phyloP scores from a whole-genome alignment of 2,888 invertebrate genomes.

The Campoplex nolae region DNA sequence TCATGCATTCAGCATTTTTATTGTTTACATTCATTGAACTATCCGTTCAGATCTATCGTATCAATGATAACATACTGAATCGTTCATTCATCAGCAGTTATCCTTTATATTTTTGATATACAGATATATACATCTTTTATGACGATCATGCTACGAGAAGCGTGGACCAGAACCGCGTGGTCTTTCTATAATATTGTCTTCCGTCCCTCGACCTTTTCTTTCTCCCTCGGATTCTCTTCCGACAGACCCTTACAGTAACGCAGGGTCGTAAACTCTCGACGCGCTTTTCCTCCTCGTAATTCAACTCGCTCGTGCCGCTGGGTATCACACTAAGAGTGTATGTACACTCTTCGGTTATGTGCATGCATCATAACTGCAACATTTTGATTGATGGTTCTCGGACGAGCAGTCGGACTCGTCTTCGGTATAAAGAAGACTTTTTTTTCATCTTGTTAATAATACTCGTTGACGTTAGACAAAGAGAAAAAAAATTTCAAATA shows the following conservation, averaged over 20 bases:
- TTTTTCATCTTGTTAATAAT: constrained; percentile 13
- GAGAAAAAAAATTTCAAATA: neutral
- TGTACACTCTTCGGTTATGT: constrained; percentile 18
- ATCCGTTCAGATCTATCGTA: neutral
- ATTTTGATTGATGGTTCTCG: constrained; percentile 70
- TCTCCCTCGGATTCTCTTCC: constrained; percentile 22
- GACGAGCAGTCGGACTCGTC: constrained; percentile 58
- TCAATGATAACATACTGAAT: no score
- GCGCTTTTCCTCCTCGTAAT: constrained; percentile 77
- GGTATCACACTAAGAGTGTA: neutral
- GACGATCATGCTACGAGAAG: constrained; percentile 45
- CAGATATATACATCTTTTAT: neutral
- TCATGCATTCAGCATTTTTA: neutral
- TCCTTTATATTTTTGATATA: neutral
- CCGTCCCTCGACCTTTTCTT: constrained; percentile 32
- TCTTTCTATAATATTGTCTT: constrained; percentile 24
- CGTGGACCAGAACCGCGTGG: constrained; percentile 64
- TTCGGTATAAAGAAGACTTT: constrained; percentile 4
- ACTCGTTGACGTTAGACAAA: neutral
- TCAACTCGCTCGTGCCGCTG: constrained; percentile 69
- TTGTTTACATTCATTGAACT: neutral
- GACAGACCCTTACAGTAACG: constrained; percentile 66
- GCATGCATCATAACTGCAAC: constrained; percentile 55
- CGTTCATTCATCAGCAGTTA: neutral
- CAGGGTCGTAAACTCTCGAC: constrained; percentile 76